Evolutionary conservation across 1,140 invertebrate genomes (phyloP), one percentile per base, ranked within the genome.

Genomic region (Platyura marginata): DNA sequence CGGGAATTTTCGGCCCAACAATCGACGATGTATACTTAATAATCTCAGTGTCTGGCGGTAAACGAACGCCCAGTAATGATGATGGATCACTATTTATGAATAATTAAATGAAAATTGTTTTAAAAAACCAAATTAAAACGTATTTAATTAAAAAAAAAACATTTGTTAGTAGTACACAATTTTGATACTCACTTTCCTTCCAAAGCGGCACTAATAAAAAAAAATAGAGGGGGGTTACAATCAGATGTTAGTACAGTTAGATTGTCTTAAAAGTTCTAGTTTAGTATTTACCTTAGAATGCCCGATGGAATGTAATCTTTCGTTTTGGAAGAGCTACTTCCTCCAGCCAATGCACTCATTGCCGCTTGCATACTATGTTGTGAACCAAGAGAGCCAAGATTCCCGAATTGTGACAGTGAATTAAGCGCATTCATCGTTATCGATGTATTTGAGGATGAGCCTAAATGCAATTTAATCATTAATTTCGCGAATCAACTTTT

Each of bases 41-140:
- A 43, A 88, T 86, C 65, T 88, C 83, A 13, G 83, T 88, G 53
- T 86, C 83, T n/a, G 82, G 81, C 47, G 83, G 83, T 48, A 88
- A 61, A 25, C 82, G 70, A 25, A 86, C 80, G 35, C 81, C 81
- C 51, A 85, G 63, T 57, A 85, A 75, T 53, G 80, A 79, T 47
- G 78, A 74, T 46, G 79, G 75, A 64, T 84, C 81, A 64, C 77
- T 84, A 59, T 23, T 66, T 11, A 23, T 16, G n/a, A n/a, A n/a
- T n/a, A n/a, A n/a, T n/a, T n/a, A n/a, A n/a, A n/a, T n/a, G n/a
- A n/a, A 43, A 18, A n/a, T 9, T 22, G 19, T 15, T 41, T 41
- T 20, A 19, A 23, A 15, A 9, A 32, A 29, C 34, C 13, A 4
- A 35, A 42, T 35, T 42, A 15, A 15, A 36, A 33, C 4, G 10